Evolutionary conservation across 2,113 vertebrate genomes (phyloP).

Genomic region (Pteronura brasiliensis): DNA sequence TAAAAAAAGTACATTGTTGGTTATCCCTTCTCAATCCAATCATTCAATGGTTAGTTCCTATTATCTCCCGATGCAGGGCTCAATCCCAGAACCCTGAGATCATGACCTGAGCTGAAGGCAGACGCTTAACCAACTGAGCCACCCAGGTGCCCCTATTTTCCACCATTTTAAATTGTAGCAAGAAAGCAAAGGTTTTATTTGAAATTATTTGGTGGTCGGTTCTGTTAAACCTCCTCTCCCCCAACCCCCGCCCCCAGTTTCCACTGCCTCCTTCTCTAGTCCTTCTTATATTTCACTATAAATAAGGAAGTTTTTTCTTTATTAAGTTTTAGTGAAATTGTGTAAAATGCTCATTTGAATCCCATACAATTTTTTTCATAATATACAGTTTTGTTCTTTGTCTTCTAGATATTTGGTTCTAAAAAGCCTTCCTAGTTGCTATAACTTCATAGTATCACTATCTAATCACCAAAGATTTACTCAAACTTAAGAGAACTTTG

Average conservation of each 20-base stretch:
- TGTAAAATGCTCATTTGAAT: neutral
- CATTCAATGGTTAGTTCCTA: neutral
- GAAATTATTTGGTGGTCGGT: neutral
- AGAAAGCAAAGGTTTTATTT: neutral
- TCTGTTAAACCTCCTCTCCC: neutral
- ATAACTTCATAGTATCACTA: neutral
- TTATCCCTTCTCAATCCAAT: neutral
- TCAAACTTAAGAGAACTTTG: neutral
- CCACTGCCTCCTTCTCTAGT: neutral
- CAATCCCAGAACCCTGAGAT: neutral
- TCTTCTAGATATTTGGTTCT: neutral
- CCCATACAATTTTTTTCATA: neutral
- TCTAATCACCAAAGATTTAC: neutral
- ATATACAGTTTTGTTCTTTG: neutral
- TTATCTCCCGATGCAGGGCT: neutral
- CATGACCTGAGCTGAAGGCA: neutral
- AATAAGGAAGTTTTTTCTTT: neutral
- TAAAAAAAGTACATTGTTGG: neutral
- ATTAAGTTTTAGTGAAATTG: neutral
- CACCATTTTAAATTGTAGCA: neutral
- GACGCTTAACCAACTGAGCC: neutral
- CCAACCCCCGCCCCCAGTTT: neutral
- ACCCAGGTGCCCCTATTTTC: neutral
- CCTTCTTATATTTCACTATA: neutral
- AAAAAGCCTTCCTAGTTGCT: neutral